Evolutionary conservation across 2,797 vertebrate species (phyloP), one percentile per base, ranked within the genome.

Genomic region (Enteromius viviparus): DNA sequence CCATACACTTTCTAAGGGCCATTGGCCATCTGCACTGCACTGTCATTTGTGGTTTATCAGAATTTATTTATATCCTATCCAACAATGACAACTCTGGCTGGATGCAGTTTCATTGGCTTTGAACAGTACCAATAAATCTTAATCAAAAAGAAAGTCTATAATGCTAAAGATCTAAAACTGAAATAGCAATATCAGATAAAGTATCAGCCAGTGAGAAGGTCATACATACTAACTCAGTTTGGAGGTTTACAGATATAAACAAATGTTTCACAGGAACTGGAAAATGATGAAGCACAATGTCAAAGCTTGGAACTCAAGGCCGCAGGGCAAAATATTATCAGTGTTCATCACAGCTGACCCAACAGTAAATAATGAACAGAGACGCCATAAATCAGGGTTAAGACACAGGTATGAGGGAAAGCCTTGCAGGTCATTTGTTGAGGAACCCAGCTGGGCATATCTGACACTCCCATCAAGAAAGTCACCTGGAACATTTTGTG

Each of bases 401-500:
- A 79, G 81, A 86, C 82, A 69, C 45, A 49, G 84, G 82, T 82
- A 79, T 79, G 79, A 85, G 72, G 51, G 51, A 76, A 55, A 87
- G 78, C 58, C 84, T 58, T 69, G 72, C 51, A 80, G 66, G 37
- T 78, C 45, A 83, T 42, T 49, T 70, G 51, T 80, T 84, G 58
- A 65, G 40, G 23, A 68, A 80, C 7, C 60, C 81, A 87, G 78
- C 80, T 86, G 85, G 51, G 42, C 17, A 87, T 85, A 91, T 81
- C 21, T 40, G 19, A 88, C 62, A 74, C 47, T 87, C 53, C 42
- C 87, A 89, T 69, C 71, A 72, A 76, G 23, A 83, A 69, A 75
- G 85, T 32, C 10, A 81, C 37, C 19, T 23, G 10, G 68, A 76
- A 80, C 15, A 60, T 65, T 77, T 42, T 70, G 64, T 15, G 12